These are phyloP conservation scores for Sitophilus oryzae DNA, from an alignment of 1,140 invertebrate species.

Conservation along the genomic window DNA sequence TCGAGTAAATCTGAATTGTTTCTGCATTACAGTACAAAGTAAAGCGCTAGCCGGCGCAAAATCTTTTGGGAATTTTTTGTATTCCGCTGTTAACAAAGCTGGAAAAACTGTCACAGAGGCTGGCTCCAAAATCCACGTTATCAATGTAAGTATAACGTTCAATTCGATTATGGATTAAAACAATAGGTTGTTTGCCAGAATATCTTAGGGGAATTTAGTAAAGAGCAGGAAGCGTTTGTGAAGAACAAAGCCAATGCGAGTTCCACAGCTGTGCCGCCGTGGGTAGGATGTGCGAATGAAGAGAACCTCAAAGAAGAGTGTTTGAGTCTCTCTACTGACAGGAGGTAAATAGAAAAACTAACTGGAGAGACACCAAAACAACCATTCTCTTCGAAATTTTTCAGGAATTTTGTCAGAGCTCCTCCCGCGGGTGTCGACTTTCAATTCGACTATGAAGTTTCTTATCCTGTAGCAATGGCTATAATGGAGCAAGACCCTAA, in stretches of 20 bases:
- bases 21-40: constrained; percentile 66
- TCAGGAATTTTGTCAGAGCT: constrained; percentile 89
- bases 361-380: no score
- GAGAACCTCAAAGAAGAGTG: constrained; percentile 90
- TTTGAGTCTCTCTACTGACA: constrained; percentile 86
- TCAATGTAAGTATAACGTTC: constrained; percentile 82
- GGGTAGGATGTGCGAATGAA: constrained; percentile 86
- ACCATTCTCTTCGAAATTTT: constrained; percentile 1
- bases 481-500: constrained; percentile 93
- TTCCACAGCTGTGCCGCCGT: constrained; percentile 79
- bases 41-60: constrained; percentile 88
- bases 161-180: constrained; percentile 5
- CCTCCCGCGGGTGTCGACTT: constrained; percentile 94
- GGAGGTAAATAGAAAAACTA: constrained; percentile 46
- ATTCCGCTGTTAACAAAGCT: constrained; percentile 85
- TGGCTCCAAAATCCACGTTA: constrained; percentile 88
- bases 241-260: constrained; percentile 72
- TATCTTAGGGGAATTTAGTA: constrained; percentile 90
- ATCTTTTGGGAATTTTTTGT: constrained; percentile 86
- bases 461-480: constrained; percentile 86
- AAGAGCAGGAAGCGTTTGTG: constrained; percentile 93
- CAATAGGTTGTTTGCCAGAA: constrained; percentile 58
- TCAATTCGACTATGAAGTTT: constrained; percentile 88
- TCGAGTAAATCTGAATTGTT: background rate
- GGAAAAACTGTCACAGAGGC: constrained; percentile 70